Base-by-base conservation (phyloP, 2,797 vertebrate species). In the Todus mexicanus region DNA sequence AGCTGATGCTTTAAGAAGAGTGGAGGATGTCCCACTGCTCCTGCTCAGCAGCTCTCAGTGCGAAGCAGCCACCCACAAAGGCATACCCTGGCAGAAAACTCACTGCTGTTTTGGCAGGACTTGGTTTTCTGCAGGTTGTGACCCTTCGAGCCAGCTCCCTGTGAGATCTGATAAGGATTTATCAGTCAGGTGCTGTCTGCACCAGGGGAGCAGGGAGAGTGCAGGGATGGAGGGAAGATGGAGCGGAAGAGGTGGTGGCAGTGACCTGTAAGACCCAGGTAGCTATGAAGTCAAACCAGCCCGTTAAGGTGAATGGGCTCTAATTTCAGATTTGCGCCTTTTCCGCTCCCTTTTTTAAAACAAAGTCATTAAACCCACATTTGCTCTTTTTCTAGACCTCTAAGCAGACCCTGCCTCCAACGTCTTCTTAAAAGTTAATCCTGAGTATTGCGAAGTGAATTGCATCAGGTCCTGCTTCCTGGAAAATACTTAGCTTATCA, bases 401-500 rank as follows among this genome's bases (percentile, higher is more conserved):
- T 66, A 64, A 71, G 20, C 14, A 19, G 37, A 26, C 31, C 31
- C 22, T 42, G 26, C 35, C 40, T 88, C 10, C 54, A 65, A 5
- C 8, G 6, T 61, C 20, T 37, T 71, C 45, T 27, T 61, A 47
- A 51, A 80, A 68, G 33, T 74, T 80, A 68, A 43, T 68, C 70
- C 9, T 19, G 29, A 40, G 51, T 50, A 19, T 11, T 81, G 20
- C 35, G 9, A 74, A 61, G 38, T 59, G 10, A 74, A 60, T 87
- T 89, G 20, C n/a, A 45, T 84, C 12, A 53, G 51, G 38, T 70
- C 17, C 56, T 82, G 64, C 50, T 40, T 83, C n/a, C 65, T 85
- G 89, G 72, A 89, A 94, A 92, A 77, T 64, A 42, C 51, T 69
- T 83, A 19, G 14, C 31, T 80, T 92, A 48, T 86, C 63, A 54